Percentiles rank a stretch among this genome's conserved stretches.
These are phyloP conservation scores for Falcunculus frontatus DNA, from an alignment of 2,113 vertebrate genomes.

Conservation along the genomic window DNA sequence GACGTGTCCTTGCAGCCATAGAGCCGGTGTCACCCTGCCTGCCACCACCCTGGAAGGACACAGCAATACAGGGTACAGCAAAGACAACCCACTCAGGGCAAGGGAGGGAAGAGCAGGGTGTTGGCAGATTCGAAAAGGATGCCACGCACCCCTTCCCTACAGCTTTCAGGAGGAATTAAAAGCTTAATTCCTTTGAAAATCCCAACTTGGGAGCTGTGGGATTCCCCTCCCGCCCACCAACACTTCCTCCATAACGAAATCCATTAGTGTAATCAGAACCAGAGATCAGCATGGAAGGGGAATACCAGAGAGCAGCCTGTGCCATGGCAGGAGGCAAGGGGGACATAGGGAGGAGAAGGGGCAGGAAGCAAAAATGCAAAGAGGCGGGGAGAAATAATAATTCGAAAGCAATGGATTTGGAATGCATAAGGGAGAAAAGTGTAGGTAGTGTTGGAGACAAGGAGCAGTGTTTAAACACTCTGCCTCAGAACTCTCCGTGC, in stretches of 20 bases:
- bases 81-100: not conserved
- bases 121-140: not conserved
- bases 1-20: not conserved
- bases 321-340: constrained; percentile 20
- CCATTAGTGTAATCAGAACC: not conserved
- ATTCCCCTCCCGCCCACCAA: constrained; percentile 36
- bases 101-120: not conserved
- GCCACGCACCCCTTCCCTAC: not conserved
- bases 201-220: constrained; percentile 22
- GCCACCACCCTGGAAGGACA: constrained; percentile 1
- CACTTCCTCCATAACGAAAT: not conserved
- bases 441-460: not conserved
- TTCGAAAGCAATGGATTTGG: constrained; percentile 42
- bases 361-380: constrained; percentile 48
- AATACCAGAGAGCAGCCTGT: constrained; percentile 58
- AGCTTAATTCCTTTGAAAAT: constrained; percentile 38
- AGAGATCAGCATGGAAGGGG: constrained; percentile 63
- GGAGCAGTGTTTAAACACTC: not conserved
- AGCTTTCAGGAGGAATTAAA: constrained; percentile 35
- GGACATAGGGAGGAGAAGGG: constrained; percentile 52
- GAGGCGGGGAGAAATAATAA: not conserved
- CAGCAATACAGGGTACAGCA: not conserved
- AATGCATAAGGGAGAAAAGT: not conserved
- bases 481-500: not conserved
- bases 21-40: not conserved